Evolutionary conservation across 2,888 invertebrate species (phyloP), one percentile per base, ranked within the genome.

Genomic region (Dromius quadrimaculatus): DNA sequence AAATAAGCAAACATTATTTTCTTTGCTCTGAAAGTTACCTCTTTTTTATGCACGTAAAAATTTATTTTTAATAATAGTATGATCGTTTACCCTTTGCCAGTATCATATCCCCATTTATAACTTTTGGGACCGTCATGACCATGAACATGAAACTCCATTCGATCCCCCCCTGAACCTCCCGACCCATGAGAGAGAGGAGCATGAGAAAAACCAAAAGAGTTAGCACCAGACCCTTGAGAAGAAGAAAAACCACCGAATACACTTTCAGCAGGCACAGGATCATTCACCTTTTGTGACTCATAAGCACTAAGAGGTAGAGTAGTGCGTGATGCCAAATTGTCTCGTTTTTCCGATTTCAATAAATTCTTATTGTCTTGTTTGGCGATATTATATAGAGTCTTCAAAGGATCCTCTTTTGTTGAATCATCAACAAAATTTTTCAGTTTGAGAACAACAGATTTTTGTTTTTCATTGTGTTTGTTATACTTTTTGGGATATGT

Each of bases 31-130:
- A 4, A 11, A 41, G 13, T n/a, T 41, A 4, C 4, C 13, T 41
- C 41, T n/a, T 13, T n/a, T 41, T 5, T 41, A 41, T 11, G 13
- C 6, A 5, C 19, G 22, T 20, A 17, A 17, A 19, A 50, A 41
- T n/a, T 13, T 13, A 41, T 41, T 13, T 9, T 41, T 13, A 41
- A 41, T 13, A 41, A 13, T 11, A 13, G 41, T 41, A 41, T 64
- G 9, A 9, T 20, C 17, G 20, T n/a, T 85, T 84, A 93, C 93
- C 93, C 93, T 83, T 90, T 89, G 77, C 93, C 93, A 59, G 93
- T 93, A 79, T 93, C 92, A 81, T 87, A 93, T 77, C 94, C 93
- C 81, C 92, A 93, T 81, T 93, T 90, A 81, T 93, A 93, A 74
- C 91, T 90, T 78, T 91, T 87, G 0, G 93, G 93, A 45, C 93